Percentiles rank a stretch among this genome's conserved stretches.
Evolutionary conservation across 2,888 invertebrate species (phyloP).

Genomic region (Agrilus mali): DNA sequence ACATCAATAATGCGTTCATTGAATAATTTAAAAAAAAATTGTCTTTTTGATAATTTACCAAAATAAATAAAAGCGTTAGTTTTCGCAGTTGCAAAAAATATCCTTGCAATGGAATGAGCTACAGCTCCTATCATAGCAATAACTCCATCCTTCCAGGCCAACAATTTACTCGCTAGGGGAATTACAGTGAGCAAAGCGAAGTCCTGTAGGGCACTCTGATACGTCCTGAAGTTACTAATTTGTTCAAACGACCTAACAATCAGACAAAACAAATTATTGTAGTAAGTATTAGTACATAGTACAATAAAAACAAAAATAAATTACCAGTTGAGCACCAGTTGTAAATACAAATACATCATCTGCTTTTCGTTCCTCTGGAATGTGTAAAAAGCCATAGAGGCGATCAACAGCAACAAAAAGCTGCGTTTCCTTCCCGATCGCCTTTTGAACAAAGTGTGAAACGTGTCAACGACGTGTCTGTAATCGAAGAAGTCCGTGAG

Average conservation of each 20-base stretch:
- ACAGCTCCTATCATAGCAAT: slow-evolving; percentile 62
- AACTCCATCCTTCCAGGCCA: slow-evolving; percentile 56
- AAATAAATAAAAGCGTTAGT: slow-evolving; percentile 47
- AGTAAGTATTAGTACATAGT: no score
- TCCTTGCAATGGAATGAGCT: slow-evolving; percentile 54
- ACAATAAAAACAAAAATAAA: no score
- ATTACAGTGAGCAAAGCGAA: slow-evolving; percentile 56
- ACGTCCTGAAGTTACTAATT: slow-evolving; percentile 60
- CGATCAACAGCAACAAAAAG: slow-evolving; percentile 54
- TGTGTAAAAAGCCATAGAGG: slow-evolving; percentile 66
- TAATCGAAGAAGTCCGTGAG: slow-evolving; percentile 60
- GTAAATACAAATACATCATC: slow-evolving; percentile 63
- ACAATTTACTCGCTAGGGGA: slow-evolving; percentile 55
- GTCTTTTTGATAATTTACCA: slow-evolving; percentile 24
- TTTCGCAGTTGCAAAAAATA: slow-evolving; percentile 52
- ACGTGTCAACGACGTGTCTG: slow-evolving; percentile 50
- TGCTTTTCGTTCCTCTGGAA: slow-evolving; percentile 74
- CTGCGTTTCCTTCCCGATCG: slow-evolving; percentile 45
- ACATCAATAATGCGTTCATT: slow-evolving; percentile 9
- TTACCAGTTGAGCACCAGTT: slow-evolving; percentile 56
- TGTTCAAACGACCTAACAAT: slow-evolving; percentile 34
- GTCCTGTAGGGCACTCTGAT: slow-evolving; percentile 58
- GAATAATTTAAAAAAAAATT: background rate
- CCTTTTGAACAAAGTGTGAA: slow-evolving; percentile 46
- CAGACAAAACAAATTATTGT: no score